A percentile compares a stretch with the other conserved stretches of the same genome.
Evolutionary conservation across 1,140 invertebrate species (phyloP).

Genomic region (Diabrotica undecimpunctata): DNA sequence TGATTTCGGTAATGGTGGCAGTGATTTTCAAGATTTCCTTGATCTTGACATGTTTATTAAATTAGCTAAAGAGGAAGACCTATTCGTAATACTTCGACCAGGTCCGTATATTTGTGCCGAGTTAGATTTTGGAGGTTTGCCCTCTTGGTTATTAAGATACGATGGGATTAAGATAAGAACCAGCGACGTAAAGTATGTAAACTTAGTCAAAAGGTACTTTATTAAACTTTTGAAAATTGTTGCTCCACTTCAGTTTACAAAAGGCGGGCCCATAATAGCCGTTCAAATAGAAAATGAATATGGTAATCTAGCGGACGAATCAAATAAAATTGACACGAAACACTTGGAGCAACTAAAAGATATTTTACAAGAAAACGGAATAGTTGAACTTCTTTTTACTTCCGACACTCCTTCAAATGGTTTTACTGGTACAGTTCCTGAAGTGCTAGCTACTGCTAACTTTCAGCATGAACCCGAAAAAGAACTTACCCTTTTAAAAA

Average conservation of each 20-base stretch:
- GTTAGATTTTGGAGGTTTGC: conserved; percentile 55
- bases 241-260: conserved; percentile 50
- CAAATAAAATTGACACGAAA: not conserved
- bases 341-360: not conserved
- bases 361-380: conserved; percentile 19
- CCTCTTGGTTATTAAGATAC: conserved; percentile 32
- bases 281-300: conserved; percentile 58
- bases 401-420: conserved; percentile 47
- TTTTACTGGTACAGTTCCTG: conserved; percentile 22
- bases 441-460: conserved; percentile 42
- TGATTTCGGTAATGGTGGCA: conserved; percentile 64
- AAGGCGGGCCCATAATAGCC: conserved; percentile 59
- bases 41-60: conserved; percentile 66
- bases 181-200: conserved; percentile 49
- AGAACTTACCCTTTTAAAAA: conserved; percentile 45
- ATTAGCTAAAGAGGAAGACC: conserved; percentile 73
- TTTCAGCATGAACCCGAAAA: conserved; percentile 48
- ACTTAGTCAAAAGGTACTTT: conserved; percentile 51
- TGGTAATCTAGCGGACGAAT: conserved; percentile 23
- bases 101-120: conserved; percentile 94
- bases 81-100: conserved; percentile 80
- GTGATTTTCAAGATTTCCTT: conserved; percentile 62
- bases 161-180: conserved; percentile 49
- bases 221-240: conserved; percentile 50
- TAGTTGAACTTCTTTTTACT: conserved; percentile 52